phyloP scores from a whole-genome alignment of 1,140 invertebrate species.

The Aethina tumida region DNA sequence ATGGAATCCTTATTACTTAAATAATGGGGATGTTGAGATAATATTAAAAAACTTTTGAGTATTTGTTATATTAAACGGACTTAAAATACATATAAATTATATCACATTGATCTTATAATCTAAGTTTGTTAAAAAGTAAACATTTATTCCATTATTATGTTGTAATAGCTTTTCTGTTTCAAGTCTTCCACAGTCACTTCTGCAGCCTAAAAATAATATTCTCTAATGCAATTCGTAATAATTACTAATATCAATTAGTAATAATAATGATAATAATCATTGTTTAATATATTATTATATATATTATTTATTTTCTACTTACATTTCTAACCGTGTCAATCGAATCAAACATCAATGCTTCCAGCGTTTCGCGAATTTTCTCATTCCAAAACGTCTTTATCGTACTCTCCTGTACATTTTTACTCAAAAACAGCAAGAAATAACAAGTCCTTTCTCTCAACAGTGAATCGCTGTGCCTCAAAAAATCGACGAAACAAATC shows the following conservation, averaged over 20 bases:
- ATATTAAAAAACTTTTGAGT: no score
- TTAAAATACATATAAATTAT: no score
- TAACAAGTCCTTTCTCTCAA: conserved; percentile 55
- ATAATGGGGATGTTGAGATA: no score
- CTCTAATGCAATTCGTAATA: not conserved
- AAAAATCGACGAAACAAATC: conserved; percentile 47
- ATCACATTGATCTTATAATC: no score
- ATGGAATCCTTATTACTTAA: no score
- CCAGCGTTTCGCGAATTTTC: conserved; percentile 42
- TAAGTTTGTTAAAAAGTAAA: no score
- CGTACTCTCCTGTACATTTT: conserved; percentile 44
- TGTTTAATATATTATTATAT: not conserved
- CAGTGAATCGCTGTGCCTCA: conserved; percentile 49
- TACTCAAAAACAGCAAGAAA: conserved; percentile 53
- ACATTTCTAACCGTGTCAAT: conserved; percentile 42
- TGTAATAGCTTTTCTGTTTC: conserved; percentile 21
- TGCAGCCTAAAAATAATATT: conserved; percentile 18
- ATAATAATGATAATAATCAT: not conserved
- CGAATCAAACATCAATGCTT: conserved; percentile 42
- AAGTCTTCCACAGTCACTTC: conserved; percentile 20
- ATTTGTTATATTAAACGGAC: no score
- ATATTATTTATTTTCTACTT: conserved; percentile 21
- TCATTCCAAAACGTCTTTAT: conserved; percentile 55
- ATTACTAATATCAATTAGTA: not conserved
- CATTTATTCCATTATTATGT: no score